phyloP scores from a whole-genome alignment of 2,113 vertebrate genomes.

The Salvelinus alpinus region DNA sequence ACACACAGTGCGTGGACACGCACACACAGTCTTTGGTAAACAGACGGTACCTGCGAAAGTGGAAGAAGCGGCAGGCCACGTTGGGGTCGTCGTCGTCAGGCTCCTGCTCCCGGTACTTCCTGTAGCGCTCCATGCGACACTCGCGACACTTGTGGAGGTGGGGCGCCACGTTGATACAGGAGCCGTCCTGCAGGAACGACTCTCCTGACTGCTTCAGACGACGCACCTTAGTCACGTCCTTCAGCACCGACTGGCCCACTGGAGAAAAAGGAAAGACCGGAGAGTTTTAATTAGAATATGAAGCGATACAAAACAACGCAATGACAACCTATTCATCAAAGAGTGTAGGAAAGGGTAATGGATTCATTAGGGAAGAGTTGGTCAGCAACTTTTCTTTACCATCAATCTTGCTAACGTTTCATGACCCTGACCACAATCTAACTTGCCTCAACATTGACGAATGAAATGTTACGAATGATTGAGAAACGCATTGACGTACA shows the following conservation, averaged over 20 bases:
- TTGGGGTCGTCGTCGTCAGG: conserved; percentile 90
- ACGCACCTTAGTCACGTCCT: conserved; percentile 94
- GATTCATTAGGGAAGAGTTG: too few relatives aligned
- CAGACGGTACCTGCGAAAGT: conserved; percentile 88
- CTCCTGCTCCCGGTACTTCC: conserved; percentile 93
- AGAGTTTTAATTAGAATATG: too few relatives aligned
- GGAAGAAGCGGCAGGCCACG: conserved; percentile 96
- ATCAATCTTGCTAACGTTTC: too few relatives aligned
- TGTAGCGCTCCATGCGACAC: conserved; percentile 94
- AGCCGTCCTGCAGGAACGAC: conserved; percentile 96
- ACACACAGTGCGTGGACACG: background rate
- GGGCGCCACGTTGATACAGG: conserved; percentile 97
- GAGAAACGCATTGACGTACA: too few relatives aligned
- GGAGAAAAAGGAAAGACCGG: conserved; percentile 3
- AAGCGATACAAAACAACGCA: too few relatives aligned
- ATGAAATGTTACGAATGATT: too few relatives aligned
- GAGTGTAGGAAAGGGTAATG: too few relatives aligned
- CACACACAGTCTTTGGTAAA: background rate
- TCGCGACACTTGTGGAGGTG: conserved; percentile 98
- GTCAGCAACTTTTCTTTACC: too few relatives aligned
- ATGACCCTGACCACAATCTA: too few relatives aligned
- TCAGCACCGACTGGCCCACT: conserved; percentile 95
- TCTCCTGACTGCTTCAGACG: conserved; percentile 97
- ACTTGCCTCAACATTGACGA: too few relatives aligned
- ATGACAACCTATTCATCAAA: background rate